Base-by-base conservation (phyloP, 2,888 invertebrate genomes). In the Syritta pipiens region DNA sequence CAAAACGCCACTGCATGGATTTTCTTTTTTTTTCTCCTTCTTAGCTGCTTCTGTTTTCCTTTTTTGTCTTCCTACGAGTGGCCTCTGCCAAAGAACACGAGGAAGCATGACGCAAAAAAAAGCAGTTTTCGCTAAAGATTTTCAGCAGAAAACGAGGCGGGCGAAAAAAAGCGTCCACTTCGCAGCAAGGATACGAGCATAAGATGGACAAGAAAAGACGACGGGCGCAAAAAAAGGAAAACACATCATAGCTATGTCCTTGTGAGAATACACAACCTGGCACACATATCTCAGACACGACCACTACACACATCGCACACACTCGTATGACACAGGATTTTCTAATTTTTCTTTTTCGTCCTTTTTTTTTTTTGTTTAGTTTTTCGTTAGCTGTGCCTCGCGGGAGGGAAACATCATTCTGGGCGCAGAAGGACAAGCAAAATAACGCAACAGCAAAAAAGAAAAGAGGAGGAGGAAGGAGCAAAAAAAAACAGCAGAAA, bases 181-280 rank as follows among this genome's bases (percentile, higher is more conserved):
- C 59, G 46, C 24, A 60, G 30, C 44, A 60, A 60, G 32, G 24
- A 60, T 46, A 60, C 59, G 32, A 46, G 32, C 4, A 24, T 30
- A 44, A 60, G 32, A 60, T 60, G 32, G 59, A 46, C 59, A 22
- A 26, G 35, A 37, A 42, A 24, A 65, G 37, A 17, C n/a, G 2
- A 37, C 28, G 30, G 26, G 17, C 12, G 26, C 10, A 26, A 7
- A 46, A 12, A 30, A 20, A 32, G 30, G 42, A 5, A 24, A 22
- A 48, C 46, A 46, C 20, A 24, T 48, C 46, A 26, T 22, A 32
- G 55, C 63, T 69, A 62, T 65, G 77, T 65, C 65, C 72, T 72
- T 72, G 65, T 60, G 59, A n/a, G n/a, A 72, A 48, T 60, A 72
- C 28, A 72, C 63, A 71, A 77, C 46, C 59, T 65, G 59, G 53